phyloP scores from a whole-genome alignment of 1,140 invertebrate species.

The Andrena cerasifolii region DNA sequence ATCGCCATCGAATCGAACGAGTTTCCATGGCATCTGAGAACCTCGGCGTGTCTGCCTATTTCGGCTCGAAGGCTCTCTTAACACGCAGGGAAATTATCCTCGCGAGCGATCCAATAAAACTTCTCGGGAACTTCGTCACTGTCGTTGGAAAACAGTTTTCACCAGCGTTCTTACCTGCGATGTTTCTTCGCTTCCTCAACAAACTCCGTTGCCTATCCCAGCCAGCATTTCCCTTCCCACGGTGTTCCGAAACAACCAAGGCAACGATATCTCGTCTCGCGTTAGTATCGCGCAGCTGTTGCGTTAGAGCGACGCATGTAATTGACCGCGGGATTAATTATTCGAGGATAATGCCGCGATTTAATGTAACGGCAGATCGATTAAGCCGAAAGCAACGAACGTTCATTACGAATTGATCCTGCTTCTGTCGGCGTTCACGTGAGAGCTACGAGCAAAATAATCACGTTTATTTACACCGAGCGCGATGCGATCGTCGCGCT shows the following conservation, averaged over 20 bases:
- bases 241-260: too few species aligned
- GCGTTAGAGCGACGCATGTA: neutral
- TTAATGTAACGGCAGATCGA: conserved; percentile 12
- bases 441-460: neutral
- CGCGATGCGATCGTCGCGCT: neutral
- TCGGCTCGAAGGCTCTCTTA: neutral
- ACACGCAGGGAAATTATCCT: conserved; percentile 25
- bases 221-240: neutral
- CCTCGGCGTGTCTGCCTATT: neutral
- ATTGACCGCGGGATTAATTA: conserved; percentile 9
- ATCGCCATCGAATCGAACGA: neutral
- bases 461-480: conserved; percentile 4
- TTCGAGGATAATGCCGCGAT: conserved; percentile 6
- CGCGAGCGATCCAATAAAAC: conserved; percentile 25
- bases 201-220: neutral
- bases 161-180: neutral
- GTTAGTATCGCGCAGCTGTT: neutral
- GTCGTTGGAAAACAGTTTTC: conserved; percentile 12
- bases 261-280: too few species aligned
- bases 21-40: neutral
- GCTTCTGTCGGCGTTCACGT: neutral
- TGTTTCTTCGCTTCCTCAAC: neutral
- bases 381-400: conserved; percentile 9
- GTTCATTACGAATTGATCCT: conserved; percentile 10
- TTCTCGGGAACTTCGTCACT: conserved; percentile 18